Conservation (phyloP, 2,888 invertebrate genomes). For the Harpagoxenus sublaevis region DNA sequence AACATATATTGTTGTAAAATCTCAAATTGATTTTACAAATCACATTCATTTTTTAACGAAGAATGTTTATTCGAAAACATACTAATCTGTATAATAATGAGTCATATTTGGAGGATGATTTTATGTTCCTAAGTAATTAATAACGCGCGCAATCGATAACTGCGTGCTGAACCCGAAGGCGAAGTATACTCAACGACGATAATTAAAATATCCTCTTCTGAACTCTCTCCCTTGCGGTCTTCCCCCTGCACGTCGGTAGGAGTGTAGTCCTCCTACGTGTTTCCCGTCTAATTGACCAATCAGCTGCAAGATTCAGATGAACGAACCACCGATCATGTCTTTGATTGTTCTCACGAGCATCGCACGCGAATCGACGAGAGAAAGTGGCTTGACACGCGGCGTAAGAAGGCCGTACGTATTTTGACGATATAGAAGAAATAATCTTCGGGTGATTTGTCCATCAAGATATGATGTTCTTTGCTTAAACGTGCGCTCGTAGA, state of each 20-base stretch:
- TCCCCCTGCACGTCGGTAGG: slow-evolving; percentile 71
- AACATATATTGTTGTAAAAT: slow-evolving; percentile 6
- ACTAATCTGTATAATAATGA: slow-evolving; percentile 31
- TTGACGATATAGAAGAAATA: slow-evolving; percentile 12
- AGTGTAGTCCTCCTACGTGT: slow-evolving; percentile 83
- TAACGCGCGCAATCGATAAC: slow-evolving; percentile 81
- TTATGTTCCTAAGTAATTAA: slow-evolving; percentile 81
- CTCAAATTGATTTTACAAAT: background rate
- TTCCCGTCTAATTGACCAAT: slow-evolving; percentile 86
- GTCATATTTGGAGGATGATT: slow-evolving; percentile 64
- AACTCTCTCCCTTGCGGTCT: slow-evolving; percentile 74
- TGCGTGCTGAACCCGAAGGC: slow-evolving; percentile 74
- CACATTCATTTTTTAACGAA: slow-evolving; percentile 9
- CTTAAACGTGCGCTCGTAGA: background rate
- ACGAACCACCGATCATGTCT: slow-evolving; percentile 84
- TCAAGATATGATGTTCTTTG: slow-evolving; percentile 18
- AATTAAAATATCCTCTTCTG: slow-evolving; percentile 85
- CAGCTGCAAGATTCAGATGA: slow-evolving; percentile 84
- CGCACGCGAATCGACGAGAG: slow-evolving; percentile 26
- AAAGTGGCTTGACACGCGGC: slow-evolving; percentile 17
- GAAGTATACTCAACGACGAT: slow-evolving; percentile 79
- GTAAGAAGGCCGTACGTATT: slow-evolving; percentile 6
- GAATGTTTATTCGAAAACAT: background rate
- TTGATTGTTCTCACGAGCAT: slow-evolving; percentile 79
- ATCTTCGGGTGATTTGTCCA: slow-evolving; percentile 2